A percentile compares a stretch with the other conserved stretches of the same genome.
Conservation (phyloP, 1,140 invertebrate species). For the Tetranychus urticae region DNA sequence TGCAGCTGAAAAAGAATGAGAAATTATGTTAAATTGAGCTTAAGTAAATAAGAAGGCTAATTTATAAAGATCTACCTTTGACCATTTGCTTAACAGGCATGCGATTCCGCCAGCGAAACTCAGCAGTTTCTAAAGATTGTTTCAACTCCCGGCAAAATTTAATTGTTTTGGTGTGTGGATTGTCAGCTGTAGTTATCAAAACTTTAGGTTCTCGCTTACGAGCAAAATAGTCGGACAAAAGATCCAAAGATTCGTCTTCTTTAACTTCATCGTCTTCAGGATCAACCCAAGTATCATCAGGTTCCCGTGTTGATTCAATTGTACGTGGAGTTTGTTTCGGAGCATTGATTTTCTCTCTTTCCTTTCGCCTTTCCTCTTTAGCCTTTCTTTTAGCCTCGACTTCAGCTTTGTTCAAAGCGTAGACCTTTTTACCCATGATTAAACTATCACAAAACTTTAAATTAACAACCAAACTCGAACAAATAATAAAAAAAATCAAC, state of each 20-base stretch:
- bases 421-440: background rate
- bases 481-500: too few species aligned
- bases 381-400: background rate
- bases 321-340: constrained; percentile 64
- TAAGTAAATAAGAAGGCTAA: background rate
- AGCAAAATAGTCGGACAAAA: constrained; percentile 63
- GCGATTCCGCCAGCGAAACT: constrained; percentile 46
- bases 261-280: constrained; percentile 49
- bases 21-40: background rate
- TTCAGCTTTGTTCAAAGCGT: background rate
- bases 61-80: constrained; percentile 19
- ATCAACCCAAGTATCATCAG: constrained; percentile 67
- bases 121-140: constrained; percentile 71
- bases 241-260: constrained; percentile 55
- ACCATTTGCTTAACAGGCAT: constrained; percentile 82
- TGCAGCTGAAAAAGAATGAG: constrained; percentile 28
- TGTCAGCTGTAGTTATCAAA: constrained; percentile 74
- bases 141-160: constrained; percentile 76
- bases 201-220: constrained; percentile 73
- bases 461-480: background rate
- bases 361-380: background rate
- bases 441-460: background rate
- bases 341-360: background rate
- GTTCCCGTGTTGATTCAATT: constrained; percentile 66
- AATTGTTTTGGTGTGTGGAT: constrained; percentile 66